These are phyloP conservation scores for Boloria selene DNA, from an alignment of 2,888 invertebrate species.

Conservation along the genomic window DNA sequence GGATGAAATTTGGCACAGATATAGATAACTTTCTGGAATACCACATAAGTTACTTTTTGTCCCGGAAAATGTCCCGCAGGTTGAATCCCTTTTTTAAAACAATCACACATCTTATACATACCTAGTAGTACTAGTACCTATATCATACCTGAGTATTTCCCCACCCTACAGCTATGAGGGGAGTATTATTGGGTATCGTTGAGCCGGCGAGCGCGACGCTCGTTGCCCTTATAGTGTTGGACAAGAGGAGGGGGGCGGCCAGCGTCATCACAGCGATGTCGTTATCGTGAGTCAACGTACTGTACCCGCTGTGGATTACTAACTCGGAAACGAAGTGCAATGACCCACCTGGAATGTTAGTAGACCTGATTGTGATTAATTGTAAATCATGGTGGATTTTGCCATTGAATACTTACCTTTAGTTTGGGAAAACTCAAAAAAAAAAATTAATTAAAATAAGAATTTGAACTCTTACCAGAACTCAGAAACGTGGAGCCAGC, in stretches of 20 bases:
- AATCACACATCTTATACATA: no score
- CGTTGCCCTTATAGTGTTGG: constrained; percentile 42
- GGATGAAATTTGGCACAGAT: no score
- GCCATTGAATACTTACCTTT: no score
- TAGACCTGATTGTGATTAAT: background rate
- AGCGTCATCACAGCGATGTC: constrained; percentile 62
- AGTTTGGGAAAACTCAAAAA: no score
- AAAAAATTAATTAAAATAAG: no score
- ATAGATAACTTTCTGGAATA: no score
- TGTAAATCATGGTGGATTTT: no score
- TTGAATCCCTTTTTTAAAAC: no score
- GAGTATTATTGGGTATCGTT: constrained; percentile 49
- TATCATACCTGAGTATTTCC: constrained; percentile 55
- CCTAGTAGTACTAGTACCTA: no score
- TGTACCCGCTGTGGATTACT: constrained; percentile 58
- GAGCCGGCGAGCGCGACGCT: constrained; percentile 48
- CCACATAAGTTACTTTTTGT: no score
- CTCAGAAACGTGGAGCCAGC: constrained; percentile 50
- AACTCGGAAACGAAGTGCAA: constrained; percentile 49
- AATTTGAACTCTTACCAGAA: constrained; percentile 48
- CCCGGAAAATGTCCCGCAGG: no score
- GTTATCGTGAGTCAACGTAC: constrained; percentile 51
- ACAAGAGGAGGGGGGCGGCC: constrained; percentile 42
- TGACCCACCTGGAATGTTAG: constrained; percentile 51
- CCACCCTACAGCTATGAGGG: constrained; percentile 62